Conservation (phyloP, 2,888 invertebrate genomes). For the Phorcus lineatus region DNA sequence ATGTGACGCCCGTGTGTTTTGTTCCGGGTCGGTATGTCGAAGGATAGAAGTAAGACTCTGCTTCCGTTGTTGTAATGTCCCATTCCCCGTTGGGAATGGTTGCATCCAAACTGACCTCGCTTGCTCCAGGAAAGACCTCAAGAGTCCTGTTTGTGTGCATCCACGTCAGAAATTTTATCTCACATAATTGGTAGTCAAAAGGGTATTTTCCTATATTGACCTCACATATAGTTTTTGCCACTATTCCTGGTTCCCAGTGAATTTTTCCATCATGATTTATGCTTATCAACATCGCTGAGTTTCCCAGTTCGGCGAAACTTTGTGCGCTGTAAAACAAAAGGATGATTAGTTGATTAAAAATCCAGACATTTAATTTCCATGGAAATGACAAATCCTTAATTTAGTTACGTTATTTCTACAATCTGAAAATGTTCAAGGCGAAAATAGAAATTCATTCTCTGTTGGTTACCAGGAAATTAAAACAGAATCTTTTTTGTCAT, state of each 20-base stretch:
- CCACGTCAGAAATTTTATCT: constrained; percentile 59
- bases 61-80: constrained; percentile 47
- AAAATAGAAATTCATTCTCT: no score
- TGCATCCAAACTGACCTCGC: constrained; percentile 39
- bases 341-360: no score
- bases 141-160: constrained; percentile 60
- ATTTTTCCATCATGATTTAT: constrained; percentile 48
- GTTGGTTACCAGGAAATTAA: no score
- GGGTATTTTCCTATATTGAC: constrained; percentile 62
- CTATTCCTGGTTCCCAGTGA: constrained; percentile 58
- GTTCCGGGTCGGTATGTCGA: constrained; percentile 45
- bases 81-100: constrained; percentile 58
- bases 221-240: constrained; percentile 58
- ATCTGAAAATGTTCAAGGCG: no score
- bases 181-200: constrained; percentile 57
- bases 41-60: constrained; percentile 48
- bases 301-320: constrained; percentile 54
- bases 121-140: constrained; percentile 42
- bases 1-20: constrained; percentile 48
- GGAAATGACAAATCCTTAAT: no score
- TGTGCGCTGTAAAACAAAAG: constrained; percentile 45
- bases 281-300: constrained; percentile 52
- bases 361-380: no score
- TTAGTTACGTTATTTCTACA: no score
- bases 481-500: no score